Conservation (phyloP, 2,888 invertebrate genomes). For the Mesorhabditis spiculigera region DNA sequence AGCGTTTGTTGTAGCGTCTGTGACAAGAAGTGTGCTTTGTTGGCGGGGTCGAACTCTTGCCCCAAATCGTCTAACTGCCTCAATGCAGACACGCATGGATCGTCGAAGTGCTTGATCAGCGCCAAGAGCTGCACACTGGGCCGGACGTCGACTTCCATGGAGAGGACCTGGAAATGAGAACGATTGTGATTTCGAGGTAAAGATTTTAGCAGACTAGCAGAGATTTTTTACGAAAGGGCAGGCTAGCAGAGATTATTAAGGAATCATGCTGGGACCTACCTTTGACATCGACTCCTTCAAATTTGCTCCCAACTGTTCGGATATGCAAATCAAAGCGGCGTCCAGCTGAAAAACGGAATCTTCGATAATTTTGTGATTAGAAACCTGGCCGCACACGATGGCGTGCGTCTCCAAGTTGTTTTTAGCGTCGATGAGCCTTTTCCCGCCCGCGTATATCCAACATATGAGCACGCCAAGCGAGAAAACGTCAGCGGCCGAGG, state of each 20-base stretch:
- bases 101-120: conserved; percentile 71
- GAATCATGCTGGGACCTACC: background rate
- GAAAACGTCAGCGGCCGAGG: conserved; percentile 89
- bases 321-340: conserved; percentile 45
- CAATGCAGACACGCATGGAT: conserved; percentile 83
- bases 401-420: conserved; percentile 82
- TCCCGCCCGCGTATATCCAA: conserved; percentile 82
- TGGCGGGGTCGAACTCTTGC: conserved; percentile 78
- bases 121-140: conserved; percentile 87
- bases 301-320: conserved; percentile 71
- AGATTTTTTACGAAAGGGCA: no score
- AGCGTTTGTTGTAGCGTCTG: conserved; percentile 63
- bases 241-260: background rate
- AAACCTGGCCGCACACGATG: conserved; percentile 83
- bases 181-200: no score
- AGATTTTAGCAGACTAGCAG: conserved; percentile 57
- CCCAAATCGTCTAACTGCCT: conserved; percentile 88
- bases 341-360: conserved; percentile 42
- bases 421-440: conserved; percentile 81
- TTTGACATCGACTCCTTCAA: conserved; percentile 40
- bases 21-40: conserved; percentile 84
- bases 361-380: background rate
- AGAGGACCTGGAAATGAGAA: conserved; percentile 27
- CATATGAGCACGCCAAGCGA: conserved; percentile 90
- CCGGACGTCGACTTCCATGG: conserved; percentile 72